Conservation (phyloP, 2,797 vertebrate species). For the Propithecus deckenii region DNA sequence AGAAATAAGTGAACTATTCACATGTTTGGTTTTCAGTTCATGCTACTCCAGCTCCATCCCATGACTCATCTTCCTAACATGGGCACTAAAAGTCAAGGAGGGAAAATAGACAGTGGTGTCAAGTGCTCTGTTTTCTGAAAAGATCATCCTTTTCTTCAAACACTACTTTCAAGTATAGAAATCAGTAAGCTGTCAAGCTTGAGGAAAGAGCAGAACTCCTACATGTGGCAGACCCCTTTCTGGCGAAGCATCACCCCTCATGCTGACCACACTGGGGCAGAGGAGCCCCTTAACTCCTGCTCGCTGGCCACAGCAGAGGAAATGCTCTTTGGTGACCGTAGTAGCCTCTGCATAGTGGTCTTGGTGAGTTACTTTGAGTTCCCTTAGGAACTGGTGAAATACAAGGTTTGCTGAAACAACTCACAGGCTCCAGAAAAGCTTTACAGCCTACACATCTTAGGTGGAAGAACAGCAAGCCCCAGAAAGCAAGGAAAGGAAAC, state of each 20-base stretch:
- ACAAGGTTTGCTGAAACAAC: neutral
- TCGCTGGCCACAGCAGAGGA: neutral
- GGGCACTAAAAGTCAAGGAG: neutral
- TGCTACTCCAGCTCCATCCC: neutral
- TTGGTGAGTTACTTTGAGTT: neutral
- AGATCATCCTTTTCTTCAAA: neutral
- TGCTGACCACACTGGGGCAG: neutral
- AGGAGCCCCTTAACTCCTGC: rapidly evolving
- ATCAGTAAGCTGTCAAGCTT: neutral
- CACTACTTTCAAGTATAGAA: neutral
- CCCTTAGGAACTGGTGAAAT: neutral
- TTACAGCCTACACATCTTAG: neutral
- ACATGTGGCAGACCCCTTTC: neutral
- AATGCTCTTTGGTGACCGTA: neutral
- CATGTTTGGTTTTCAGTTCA: neutral
- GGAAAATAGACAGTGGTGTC: neutral
- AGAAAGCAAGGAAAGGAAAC: neutral
- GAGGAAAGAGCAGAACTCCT: neutral
- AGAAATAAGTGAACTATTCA: conserved; percentile 35
- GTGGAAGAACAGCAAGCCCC: neutral
- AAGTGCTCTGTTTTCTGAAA: neutral
- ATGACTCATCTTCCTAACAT: neutral
- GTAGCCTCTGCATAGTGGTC: neutral
- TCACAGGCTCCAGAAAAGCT: neutral
- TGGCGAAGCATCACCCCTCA: neutral